These are phyloP conservation scores for Coptotermes formosanus DNA, from an alignment of 1,140 invertebrate genomes.

Conservation along the genomic window DNA sequence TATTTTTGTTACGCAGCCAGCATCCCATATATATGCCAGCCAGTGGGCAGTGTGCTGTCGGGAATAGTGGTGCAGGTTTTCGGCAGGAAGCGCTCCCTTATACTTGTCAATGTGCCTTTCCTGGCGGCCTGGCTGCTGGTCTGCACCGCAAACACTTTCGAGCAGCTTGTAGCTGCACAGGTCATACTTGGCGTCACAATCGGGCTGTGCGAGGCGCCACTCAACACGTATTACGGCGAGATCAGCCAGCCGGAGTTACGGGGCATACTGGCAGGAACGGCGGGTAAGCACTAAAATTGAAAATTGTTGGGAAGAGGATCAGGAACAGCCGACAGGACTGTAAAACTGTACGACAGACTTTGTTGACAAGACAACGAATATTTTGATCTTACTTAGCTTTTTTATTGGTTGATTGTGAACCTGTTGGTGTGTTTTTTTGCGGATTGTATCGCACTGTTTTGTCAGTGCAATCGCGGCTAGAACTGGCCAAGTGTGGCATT, in stretches of 20 bases:
- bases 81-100: conserved; percentile 41
- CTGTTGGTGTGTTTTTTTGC: too few species aligned
- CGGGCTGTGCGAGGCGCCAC: conserved; percentile 31
- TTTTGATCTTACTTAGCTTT: too few species aligned
- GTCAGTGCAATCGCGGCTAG: too few species aligned
- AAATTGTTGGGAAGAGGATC: too few species aligned
- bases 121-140: conserved; percentile 41
- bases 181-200: conserved; percentile 38
- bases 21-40: conserved; percentile 40
- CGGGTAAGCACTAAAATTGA: neutral
- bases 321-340: too few species aligned
- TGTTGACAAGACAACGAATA: too few species aligned
- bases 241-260: conserved; percentile 30
- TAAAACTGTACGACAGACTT: too few species aligned
- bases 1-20: conserved; percentile 40
- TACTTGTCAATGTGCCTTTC: conserved; percentile 42
- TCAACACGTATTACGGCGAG: conserved; percentile 33
- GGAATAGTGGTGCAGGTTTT: conserved; percentile 37
- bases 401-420: too few species aligned
- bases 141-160: conserved; percentile 35
- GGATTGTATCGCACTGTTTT: too few species aligned
- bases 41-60: conserved; percentile 40
- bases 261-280: conserved; percentile 6
- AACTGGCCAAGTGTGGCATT: too few species aligned
- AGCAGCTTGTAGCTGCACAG: conserved; percentile 36